These are phyloP conservation scores for Nannobrachium achirus DNA, from an alignment of 2,113 vertebrate genomes.

Conservation along the genomic window DNA sequence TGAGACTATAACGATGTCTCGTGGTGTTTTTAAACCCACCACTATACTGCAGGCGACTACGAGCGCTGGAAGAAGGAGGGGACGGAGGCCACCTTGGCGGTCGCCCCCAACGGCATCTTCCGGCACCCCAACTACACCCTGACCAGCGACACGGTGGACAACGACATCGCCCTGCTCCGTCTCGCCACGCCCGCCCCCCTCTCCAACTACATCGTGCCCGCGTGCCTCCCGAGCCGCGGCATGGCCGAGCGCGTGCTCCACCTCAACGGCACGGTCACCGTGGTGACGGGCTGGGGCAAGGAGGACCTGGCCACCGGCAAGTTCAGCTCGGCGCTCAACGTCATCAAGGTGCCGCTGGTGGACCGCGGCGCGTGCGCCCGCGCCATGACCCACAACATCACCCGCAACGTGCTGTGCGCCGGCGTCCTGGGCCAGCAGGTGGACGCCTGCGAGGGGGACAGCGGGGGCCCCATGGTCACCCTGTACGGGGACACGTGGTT, in stretches of 20 bases:
- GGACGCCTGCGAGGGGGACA: slow-evolving; percentile 92
- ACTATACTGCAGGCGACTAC: slow-evolving; percentile 89
- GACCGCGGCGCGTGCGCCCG: slow-evolving; percentile 68
- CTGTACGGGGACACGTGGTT: slow-evolving; percentile 88
- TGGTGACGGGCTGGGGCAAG: slow-evolving; percentile 92
- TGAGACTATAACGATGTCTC: background rate
- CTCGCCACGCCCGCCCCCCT: slow-evolving; percentile 73
- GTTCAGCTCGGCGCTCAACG: slow-evolving; percentile 77
- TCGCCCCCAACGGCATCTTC: slow-evolving; percentile 55
- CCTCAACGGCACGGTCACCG: slow-evolving; percentile 72
- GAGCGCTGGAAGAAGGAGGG: slow-evolving; percentile 77
- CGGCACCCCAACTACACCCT: slow-evolving; percentile 82
- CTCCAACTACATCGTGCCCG: slow-evolving; percentile 77
- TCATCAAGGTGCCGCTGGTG: slow-evolving; percentile 85
- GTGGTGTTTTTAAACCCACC: background rate
- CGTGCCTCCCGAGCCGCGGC: slow-evolving; percentile 82
- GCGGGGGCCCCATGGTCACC: slow-evolving; percentile 93
- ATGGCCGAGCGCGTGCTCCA: slow-evolving; percentile 85
- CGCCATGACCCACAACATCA: slow-evolving; percentile 77
- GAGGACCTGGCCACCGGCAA: slow-evolving; percentile 29
- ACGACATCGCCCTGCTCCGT: slow-evolving; percentile 91
- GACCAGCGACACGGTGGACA: slow-evolving; percentile 75
- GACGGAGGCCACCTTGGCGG: slow-evolving; percentile 77
- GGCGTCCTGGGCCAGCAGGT: slow-evolving; percentile 76
- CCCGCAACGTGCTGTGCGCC: slow-evolving; percentile 90